Evolutionary conservation across 2,888 invertebrate genomes (phyloP), one percentile per base, ranked within the genome.

Genomic region (Troilus luridus): DNA sequence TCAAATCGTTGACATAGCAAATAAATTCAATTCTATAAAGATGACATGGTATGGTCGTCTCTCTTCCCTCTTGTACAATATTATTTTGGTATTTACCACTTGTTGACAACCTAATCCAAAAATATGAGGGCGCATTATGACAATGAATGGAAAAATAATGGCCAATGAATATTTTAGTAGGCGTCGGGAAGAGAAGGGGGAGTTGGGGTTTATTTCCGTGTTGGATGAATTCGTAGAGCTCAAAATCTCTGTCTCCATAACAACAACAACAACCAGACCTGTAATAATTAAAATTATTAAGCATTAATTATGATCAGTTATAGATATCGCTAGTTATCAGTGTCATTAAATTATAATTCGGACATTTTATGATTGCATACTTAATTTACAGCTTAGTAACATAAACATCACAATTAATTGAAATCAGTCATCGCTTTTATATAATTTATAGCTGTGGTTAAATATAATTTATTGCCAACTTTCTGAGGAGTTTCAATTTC

Each of bases 81-180:
- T 77, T 77, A 77, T 77, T 77, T 77, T 41, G 41, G 27, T 77
- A 27, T 77, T 77, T 77, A 77, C 72, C 85, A 58, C 85, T 58
- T 56, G 85, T 85, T 56, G 85, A 85, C n/a, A 56, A 58, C 54
- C 85, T 85, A 85, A 85, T 85, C 85, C 85, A 85, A 85, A 85
- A 85, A 85, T 85, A 85, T 58, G 85, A 56, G 54, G n/a, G 56
- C 56, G 85, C 85, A 85, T 85, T 85, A 85, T 85, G 85, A 85
- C 85, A 85, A 85, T 85, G 56, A 85, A 85, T 85, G 85, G 85
- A 56, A 85, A 85, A 85, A 54, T 85, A 85, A 85, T 58, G 56
- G 85, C 56, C 85, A 85, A 85, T 85, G 85, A 85, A 85, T 85
- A 85, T 85, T 85, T 85, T 85, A 85, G 85, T 58, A 85, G 85